Conservation (phyloP, 1,140 invertebrate species). For the Diprion similis region DNA sequence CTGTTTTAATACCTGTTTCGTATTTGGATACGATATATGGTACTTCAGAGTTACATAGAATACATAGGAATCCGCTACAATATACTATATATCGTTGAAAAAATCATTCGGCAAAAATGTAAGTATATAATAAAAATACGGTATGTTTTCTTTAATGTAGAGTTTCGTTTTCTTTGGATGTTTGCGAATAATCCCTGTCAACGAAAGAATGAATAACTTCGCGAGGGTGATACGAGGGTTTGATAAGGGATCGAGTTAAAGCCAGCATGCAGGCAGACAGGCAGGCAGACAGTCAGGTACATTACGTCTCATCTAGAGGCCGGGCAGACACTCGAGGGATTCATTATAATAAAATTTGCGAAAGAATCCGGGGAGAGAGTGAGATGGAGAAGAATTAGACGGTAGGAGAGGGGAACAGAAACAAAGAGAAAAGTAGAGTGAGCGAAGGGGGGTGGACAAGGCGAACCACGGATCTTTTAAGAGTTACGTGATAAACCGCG, state of each 20-base stretch:
- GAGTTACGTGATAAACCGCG: constrained; percentile 1
- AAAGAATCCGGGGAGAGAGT: constrained; percentile 4
- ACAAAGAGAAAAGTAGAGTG: not conserved
- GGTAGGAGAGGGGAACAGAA: constrained; percentile 8
- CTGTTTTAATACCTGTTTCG: too few species aligned
- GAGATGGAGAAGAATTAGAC: not conserved
- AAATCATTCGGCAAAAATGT: too few species aligned
- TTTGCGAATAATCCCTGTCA: not conserved
- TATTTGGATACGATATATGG: too few species aligned
- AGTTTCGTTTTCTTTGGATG: too few species aligned
- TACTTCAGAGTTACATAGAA: too few species aligned
- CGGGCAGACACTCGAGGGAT: constrained; percentile 15
- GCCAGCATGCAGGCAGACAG: too few species aligned
- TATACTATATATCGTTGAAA: too few species aligned
- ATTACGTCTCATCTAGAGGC: constrained; percentile 10
- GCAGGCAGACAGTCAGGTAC: not conserved
- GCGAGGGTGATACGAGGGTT: not conserved
- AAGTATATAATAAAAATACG: too few species aligned
- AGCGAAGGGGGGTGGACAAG: constrained; percentile 25
- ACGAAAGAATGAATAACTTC: not conserved
- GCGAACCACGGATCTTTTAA: constrained; percentile 39
- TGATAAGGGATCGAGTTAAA: not conserved
- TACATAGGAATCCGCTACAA: too few species aligned
- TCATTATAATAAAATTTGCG: constrained; percentile 18
- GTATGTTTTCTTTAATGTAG: too few species aligned